phyloP scores from a whole-genome alignment of 1,140 invertebrate species.

The Ostrea denselamellosa region DNA sequence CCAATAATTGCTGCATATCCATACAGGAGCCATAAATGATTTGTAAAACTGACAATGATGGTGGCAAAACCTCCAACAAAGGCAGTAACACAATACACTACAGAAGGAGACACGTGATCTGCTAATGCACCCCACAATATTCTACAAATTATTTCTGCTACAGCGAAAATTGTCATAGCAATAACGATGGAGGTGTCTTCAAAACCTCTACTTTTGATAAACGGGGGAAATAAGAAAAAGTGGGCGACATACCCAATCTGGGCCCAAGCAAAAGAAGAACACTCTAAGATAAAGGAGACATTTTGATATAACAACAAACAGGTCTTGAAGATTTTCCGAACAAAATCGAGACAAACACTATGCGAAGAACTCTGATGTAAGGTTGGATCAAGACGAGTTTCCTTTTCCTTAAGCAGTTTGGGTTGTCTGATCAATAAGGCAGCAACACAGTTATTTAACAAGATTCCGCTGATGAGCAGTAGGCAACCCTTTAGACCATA shows the following conservation, averaged over 20 bases:
- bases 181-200: neutral
- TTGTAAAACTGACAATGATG: neutral
- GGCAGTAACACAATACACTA: neutral
- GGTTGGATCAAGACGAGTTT: neutral
- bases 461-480: neutral
- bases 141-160: neutral
- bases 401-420: neutral
- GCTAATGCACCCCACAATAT: neutral
- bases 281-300: neutral
- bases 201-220: neutral
- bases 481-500: constrained; percentile 79
- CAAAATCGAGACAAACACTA: neutral
- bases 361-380: neutral
- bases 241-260: neutral
- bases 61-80: neutral
- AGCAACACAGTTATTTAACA: constrained; percentile 1
- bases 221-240: neutral
- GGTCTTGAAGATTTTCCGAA: neutral
- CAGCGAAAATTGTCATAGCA: neutral
- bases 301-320: neutral
- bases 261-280: neutral
- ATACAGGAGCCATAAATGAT: neutral
- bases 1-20: neutral
- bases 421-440: neutral
- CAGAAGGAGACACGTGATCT: neutral